Percentiles rank a stretch among this genome's conserved stretches.
Evolutionary conservation across 2,113 vertebrate genomes (phyloP).

Genomic region (Dolichotis patagonum): DNA sequence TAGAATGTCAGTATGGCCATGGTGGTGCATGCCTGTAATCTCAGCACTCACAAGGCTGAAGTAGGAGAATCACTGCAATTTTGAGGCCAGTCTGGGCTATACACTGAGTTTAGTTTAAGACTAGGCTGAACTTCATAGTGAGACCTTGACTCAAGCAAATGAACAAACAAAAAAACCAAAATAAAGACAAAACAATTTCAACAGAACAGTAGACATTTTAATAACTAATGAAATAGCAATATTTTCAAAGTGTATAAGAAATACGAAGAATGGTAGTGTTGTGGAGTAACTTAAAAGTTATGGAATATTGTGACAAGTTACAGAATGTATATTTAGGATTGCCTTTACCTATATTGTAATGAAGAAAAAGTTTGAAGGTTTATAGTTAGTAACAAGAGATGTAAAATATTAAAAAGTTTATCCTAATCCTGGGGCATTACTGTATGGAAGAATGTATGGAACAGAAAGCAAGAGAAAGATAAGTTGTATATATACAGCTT

Average conservation of each 20-base stretch:
- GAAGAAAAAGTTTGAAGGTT: neutral
- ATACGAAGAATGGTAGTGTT: neutral
- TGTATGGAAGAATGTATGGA: neutral
- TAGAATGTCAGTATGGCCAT: neutral
- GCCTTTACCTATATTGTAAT: neutral
- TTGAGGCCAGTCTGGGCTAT: neutral
- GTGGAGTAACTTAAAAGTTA: conserved; percentile 31
- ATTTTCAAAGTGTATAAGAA: conserved; percentile 43
- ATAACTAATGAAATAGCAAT: conserved; percentile 10
- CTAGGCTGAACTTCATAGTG: neutral
- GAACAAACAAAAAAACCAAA: neutral
- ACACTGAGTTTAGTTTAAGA: neutral
- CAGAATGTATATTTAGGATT: neutral
- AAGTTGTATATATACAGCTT: neutral
- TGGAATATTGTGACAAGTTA: neutral
- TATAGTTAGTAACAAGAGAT: neutral
- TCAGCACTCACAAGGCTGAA: neutral
- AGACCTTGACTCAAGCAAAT: neutral
- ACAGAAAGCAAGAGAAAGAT: neutral
- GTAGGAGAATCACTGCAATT: neutral
- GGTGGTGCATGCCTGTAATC: neutral
- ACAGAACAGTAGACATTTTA: conserved; percentile 22
- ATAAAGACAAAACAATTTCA: neutral
- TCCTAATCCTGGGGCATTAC: neutral
- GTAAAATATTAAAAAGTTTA: neutral